A percentile compares a stretch with the other conserved stretches of the same genome.
Conservation (phyloP, 2,888 invertebrate species). For the Phyllotreta cruciferae region DNA sequence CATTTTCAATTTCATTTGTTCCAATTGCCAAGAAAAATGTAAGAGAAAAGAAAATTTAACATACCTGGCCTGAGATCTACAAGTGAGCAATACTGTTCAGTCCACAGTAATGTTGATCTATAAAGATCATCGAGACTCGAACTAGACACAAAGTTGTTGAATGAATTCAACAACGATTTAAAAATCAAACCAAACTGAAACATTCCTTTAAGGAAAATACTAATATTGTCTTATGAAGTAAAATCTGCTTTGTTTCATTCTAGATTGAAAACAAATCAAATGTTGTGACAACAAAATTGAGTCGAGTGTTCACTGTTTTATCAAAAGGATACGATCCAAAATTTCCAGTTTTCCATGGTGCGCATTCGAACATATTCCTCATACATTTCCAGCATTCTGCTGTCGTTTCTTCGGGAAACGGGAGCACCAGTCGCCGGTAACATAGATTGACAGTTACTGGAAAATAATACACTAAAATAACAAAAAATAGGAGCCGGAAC, state of each 20-base stretch:
- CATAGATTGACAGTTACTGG: conserved; percentile 90
- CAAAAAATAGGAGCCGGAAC: neutral
- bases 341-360: conserved; percentile 94
- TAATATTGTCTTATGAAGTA: neutral
- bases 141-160: conserved; percentile 90
- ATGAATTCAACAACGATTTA: conserved; percentile 87
- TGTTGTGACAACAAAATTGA: neutral
- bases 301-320: neutral
- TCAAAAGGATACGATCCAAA: conserved; percentile 93
- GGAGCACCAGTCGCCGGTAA: conserved; percentile 96
- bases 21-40: too few relatives aligned
- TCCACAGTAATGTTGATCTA: conserved; percentile 91
- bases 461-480: conserved; percentile 43
- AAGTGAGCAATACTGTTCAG: conserved; percentile 95
- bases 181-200: conserved; percentile 89
- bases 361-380: conserved; percentile 87
- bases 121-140: conserved; percentile 90
- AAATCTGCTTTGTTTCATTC: neutral
- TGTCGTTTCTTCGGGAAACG: conserved; percentile 86
- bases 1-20: too few relatives aligned
- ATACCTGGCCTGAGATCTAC: conserved; percentile 92
- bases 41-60: conserved; percentile 25
- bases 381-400: conserved; percentile 92
- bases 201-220: conserved; percentile 59
- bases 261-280: conserved; percentile 14